Evolutionary conservation across 2,797 vertebrate genomes (phyloP).

Genomic region (Dermochelys coriacea): DNA sequence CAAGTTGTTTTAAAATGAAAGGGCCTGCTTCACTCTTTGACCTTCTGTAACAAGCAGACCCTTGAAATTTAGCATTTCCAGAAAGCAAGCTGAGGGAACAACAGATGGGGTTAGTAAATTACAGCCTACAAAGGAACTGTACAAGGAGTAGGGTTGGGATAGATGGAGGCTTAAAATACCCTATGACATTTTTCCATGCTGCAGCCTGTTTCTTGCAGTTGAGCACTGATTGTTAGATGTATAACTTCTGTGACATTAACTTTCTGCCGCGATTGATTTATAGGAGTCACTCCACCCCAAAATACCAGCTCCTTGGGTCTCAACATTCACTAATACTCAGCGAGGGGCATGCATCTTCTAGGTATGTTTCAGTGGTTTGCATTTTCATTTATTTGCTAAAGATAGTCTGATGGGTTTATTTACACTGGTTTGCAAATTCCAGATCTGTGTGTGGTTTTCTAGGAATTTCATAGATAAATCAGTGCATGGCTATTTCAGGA

Average conservation of each 20-base stretch:
- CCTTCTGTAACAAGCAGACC: slow-evolving; percentile 80
- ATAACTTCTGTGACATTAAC: slow-evolving; percentile 4
- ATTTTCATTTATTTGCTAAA: slow-evolving; percentile 58
- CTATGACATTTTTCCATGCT: slow-evolving; percentile 39
- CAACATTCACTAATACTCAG: slow-evolving; percentile 19
- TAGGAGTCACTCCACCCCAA: slow-evolving; percentile 32
- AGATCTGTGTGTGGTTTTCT: slow-evolving; percentile 53
- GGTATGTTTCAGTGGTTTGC: slow-evolving; percentile 23
- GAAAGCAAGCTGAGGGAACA: slow-evolving; percentile 73
- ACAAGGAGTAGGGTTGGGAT: slow-evolving; percentile 45
- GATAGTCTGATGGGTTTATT: slow-evolving; percentile 25
- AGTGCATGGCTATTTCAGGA: slow-evolving; percentile 22
- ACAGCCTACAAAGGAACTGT: slow-evolving; percentile 73
- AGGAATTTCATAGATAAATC: slow-evolving; percentile 51
- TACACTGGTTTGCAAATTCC: slow-evolving; percentile 51
- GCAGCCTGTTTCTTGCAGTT: slow-evolving; percentile 62
- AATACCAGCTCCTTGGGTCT: slow-evolving; percentile 29
- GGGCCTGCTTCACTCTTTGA: slow-evolving; percentile 77
- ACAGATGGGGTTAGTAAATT: slow-evolving; percentile 83
- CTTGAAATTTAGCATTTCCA: slow-evolving; percentile 80
- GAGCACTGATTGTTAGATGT: slow-evolving; percentile 28
- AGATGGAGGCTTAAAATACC: slow-evolving; percentile 53
- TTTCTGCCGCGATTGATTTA: slow-evolving; percentile 49
- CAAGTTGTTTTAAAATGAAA: slow-evolving; percentile 82
- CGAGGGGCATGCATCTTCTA: slow-evolving; percentile 53